Evolutionary conservation across 2,113 vertebrate species (phyloP), one percentile per base, ranked within the genome.

Genomic region (Orcinus orca): DNA sequence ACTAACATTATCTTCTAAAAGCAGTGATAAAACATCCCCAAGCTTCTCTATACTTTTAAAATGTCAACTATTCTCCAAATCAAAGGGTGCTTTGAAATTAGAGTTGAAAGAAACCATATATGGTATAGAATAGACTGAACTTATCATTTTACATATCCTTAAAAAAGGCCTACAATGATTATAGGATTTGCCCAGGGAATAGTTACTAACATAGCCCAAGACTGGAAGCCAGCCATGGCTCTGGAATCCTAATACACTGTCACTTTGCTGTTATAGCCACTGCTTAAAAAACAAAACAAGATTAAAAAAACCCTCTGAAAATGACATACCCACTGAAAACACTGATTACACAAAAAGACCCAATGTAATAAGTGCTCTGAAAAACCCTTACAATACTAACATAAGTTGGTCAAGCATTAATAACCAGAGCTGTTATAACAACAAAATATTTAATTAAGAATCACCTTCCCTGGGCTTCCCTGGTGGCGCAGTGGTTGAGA

Each of bases 371-470:
- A 91, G 13, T 63, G 26, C 25, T 55, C 60, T 92, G 84, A 89
- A 97, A 86, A 90, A 67, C 21, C 7, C 36, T 88, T 62, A 76
- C 5, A 73, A 73, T 80, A 88, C 9, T 80, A 81, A 70, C 12
- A 33, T 31, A 96, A 94, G n/a, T 12, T 73, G 55, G 41, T 8
- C 38, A 81, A 85, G n/a, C 31, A 81, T 76, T 88, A 96, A 62
- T 88, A 81, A 89, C 8, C 17, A 83, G 31, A 92, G 10, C 50
- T 82, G n/a, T 62, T 86, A 53, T 1, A 86, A 62, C 60, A 63
- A 94, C 29, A 93, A 95, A 41, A 65, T 93, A 93, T 26, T 95
- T 88, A 77, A 88, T 41, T 83, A 89, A 86, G 41, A 77, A 26
- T 53, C 47, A 50, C 47, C 44, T 47, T 47, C 44, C 44, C 44